phyloP scores from a whole-genome alignment of 2,113 vertebrate species.

The Ia io region DNA sequence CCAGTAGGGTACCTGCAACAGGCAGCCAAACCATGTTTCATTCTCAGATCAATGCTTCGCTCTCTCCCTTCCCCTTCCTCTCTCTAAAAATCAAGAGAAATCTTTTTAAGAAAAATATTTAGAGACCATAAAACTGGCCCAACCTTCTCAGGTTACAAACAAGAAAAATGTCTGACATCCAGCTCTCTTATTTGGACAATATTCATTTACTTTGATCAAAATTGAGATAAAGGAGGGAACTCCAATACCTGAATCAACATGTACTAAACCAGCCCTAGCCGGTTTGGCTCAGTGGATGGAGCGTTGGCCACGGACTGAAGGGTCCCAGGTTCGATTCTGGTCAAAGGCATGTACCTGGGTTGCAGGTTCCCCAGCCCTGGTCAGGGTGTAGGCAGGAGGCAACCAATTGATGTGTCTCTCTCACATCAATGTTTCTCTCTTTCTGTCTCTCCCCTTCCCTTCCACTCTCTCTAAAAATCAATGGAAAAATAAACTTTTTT shows the following conservation, averaged over 20 bases:
- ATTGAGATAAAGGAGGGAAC: neutral
- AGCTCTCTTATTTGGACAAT: conserved; percentile 10
- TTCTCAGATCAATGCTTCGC: neutral
- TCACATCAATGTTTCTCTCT: no score
- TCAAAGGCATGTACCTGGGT: no score
- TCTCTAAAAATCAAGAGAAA: neutral
- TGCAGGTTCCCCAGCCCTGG: no score
- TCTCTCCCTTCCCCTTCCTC: neutral
- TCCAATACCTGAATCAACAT: neutral
- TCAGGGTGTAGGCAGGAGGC: no score
- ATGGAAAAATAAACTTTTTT: no score
- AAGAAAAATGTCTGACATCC: neutral
- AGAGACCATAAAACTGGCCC: neutral
- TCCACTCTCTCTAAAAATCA: no score
- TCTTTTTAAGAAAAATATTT: neutral
- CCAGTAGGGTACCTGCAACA: neutral
- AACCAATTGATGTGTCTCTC: no score
- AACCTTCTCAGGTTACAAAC: neutral
- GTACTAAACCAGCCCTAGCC: neutral
- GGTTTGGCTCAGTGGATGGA: no score
- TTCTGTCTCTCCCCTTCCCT: no score
- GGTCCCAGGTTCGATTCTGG: no score
- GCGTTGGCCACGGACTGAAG: no score
- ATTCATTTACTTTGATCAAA: neutral
- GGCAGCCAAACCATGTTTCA: no score